phyloP scores from a whole-genome alignment of 2,113 vertebrate genomes.

The human region GRCh38 chrX:39712501-39713000 shows the following conservation, averaged over 20 bases:
- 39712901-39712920: background rate
- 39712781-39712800: background rate
- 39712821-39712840: background rate
- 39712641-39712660: constrained; percentile 21
- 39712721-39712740: background rate
- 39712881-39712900: background rate
- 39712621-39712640: constrained; percentile 41
- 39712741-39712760: background rate
- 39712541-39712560: background rate
- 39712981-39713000: no score
- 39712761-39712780: background rate
- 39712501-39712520: background rate
- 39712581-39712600: background rate
- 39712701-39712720: background rate
- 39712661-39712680: background rate
- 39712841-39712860: background rate
- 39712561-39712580: constrained; percentile 39
- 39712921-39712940: background rate
- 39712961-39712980: no score
- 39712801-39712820: background rate
- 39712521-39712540: background rate
- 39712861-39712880: background rate
- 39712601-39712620: background rate
- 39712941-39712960: no score
- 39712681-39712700: constrained; percentile 25